These are phyloP conservation scores for Cyrtonyx montezumae DNA, from an alignment of 2,113 vertebrate genomes.

Conservation along the genomic window DNA sequence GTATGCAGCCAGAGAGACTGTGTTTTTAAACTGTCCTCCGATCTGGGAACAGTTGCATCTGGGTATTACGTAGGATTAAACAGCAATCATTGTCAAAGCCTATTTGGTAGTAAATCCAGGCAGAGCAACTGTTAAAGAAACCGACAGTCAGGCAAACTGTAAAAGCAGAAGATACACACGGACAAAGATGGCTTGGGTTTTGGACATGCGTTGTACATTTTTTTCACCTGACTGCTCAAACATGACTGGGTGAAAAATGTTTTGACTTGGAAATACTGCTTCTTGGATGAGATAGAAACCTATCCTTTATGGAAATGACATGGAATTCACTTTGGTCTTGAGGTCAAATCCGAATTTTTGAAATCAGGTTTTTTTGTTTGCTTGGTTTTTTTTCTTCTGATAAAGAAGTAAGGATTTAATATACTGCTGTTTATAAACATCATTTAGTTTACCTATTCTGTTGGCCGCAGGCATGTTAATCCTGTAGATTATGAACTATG, in stretches of 20 bases:
- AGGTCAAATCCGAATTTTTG: background rate
- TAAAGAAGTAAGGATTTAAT: background rate
- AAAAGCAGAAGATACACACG: background rate
- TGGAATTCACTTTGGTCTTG: background rate
- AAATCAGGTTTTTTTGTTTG: background rate
- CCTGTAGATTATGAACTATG: background rate
- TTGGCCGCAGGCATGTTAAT: background rate
- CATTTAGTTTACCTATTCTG: background rate
- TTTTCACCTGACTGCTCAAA: conserved; percentile 1
- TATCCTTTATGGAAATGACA: background rate
- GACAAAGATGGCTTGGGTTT: background rate
- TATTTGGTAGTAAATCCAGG: conserved; percentile 81
- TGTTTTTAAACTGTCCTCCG: conserved; percentile 6
- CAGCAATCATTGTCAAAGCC: conserved; percentile 81
- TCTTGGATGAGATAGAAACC: background rate
- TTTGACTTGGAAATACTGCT: background rate
- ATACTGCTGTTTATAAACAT: background rate
- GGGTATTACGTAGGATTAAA: conserved; percentile 82
- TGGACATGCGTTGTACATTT: background rate
- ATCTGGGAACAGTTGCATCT: conserved; percentile 69
- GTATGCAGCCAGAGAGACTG: background rate
- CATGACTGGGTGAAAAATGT: background rate
- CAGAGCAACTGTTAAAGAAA: conserved; percentile 79
- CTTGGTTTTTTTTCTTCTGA: background rate
- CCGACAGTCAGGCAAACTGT: conserved; percentile 62